Conservation (phyloP, 2,888 invertebrate species). For the Nomada fucata region DNA sequence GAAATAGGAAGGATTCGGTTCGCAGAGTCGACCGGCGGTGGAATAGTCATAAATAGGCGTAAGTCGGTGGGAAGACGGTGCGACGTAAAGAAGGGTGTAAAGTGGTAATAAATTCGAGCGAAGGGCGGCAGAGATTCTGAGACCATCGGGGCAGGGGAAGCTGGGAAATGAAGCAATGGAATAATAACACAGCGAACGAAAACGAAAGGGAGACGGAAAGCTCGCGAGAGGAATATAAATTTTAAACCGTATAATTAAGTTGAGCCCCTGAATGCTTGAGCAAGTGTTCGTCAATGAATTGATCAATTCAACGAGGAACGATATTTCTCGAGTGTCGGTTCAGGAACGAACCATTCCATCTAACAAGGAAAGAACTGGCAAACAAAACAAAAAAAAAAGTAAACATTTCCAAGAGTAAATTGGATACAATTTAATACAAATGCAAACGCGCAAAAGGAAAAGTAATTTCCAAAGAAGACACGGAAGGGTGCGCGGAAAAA, state of each 20-base stretch:
- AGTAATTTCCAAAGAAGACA: neutral
- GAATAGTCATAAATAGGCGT: slow-evolving; percentile 19
- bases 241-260: neutral
- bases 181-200: neutral
- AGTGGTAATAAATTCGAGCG: slow-evolving; percentile 35
- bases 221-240: neutral
- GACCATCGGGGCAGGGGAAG: neutral
- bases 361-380: neutral
- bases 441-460: neutral
- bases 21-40: neutral
- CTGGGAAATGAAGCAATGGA: neutral
- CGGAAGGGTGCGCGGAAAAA: neutral
- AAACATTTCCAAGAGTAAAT: no score
- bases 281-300: neutral
- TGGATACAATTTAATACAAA: neutral
- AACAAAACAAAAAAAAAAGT: no score
- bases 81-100: slow-evolving; percentile 21
- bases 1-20: neutral
- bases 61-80: slow-evolving; percentile 12
- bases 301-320: neutral
- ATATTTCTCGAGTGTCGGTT: neutral
- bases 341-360: neutral
- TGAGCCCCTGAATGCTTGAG: no score
- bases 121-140: slow-evolving; percentile 10
- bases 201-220: neutral